These are phyloP conservation scores for Galerucella calmariensis DNA, from an alignment of 2,888 invertebrate species.

Conservation along the genomic window DNA sequence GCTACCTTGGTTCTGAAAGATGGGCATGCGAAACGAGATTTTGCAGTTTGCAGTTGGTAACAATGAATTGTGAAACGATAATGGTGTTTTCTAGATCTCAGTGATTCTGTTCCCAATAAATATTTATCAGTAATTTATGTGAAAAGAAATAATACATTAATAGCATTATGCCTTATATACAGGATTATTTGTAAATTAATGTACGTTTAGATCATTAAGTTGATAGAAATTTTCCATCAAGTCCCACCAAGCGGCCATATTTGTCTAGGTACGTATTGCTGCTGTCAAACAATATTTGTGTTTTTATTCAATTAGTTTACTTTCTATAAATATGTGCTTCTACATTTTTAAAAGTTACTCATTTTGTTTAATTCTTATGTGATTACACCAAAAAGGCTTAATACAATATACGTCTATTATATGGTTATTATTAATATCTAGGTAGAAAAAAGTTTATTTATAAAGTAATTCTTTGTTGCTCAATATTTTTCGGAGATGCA, in stretches of 20 bases:
- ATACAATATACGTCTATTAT: not conserved
- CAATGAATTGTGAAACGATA: not conserved
- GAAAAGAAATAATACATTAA: not conserved
- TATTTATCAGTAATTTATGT: not conserved
- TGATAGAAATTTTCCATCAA: conserved; percentile 8
- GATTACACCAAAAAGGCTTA: not conserved
- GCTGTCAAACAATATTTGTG: conserved; percentile 18
- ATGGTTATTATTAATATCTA: not conserved
- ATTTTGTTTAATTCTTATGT: not conserved
- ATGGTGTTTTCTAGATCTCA: conserved; percentile 5
- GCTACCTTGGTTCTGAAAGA: not conserved
- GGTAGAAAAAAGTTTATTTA: not conserved
- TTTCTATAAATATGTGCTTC: not conserved
- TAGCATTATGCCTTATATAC: not conserved
- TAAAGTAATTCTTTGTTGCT: not conserved
- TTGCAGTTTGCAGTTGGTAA: not conserved
- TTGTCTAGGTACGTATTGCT: conserved; percentile 18
- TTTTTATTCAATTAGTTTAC: conserved; percentile 5
- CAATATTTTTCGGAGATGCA: not conserved
- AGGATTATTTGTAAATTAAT: not conserved
- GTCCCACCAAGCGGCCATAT: conserved; percentile 24
- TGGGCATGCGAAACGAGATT: not conserved
- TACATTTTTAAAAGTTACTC: not conserved
- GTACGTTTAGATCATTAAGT: not conserved
- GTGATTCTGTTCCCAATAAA: not conserved